Conservation (phyloP, 2,888 invertebrate species). For the Plusia festucae region DNA sequence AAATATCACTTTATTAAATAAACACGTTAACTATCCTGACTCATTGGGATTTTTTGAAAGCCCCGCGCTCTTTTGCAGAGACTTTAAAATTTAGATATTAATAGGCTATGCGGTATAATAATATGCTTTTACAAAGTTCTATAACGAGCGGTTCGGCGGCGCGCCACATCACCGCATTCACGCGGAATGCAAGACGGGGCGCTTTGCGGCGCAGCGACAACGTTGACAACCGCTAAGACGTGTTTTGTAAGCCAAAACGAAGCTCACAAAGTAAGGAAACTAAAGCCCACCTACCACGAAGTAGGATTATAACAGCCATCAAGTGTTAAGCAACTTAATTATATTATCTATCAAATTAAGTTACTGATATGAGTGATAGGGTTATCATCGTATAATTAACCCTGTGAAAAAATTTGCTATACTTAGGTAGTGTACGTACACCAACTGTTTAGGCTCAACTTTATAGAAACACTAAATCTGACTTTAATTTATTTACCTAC, state of each 20-base stretch:
- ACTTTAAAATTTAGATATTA: not conserved
- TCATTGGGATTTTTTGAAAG: not conserved
- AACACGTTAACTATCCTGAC: not conserved
- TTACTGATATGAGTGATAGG: too few species aligned
- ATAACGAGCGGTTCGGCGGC: conserved; percentile 1
- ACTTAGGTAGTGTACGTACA: not conserved
- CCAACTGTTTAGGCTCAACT: not conserved
- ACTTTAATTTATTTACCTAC: not conserved
- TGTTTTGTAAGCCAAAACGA: not conserved
- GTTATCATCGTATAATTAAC: too few species aligned
- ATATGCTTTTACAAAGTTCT: not conserved
- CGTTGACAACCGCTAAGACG: not conserved
- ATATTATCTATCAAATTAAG: too few species aligned
- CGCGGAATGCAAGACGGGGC: conserved; percentile 1
- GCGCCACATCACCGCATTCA: not conserved
- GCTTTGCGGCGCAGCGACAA: not conserved
- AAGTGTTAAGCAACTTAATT: not conserved
- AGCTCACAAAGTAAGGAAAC: not conserved
- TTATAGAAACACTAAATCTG: not conserved
- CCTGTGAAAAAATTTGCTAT: too few species aligned
- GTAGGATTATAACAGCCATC: not conserved
- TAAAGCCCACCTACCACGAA: not conserved
- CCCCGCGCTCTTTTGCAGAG: not conserved
- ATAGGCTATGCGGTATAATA: not conserved
- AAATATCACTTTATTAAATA: too few species aligned